These are phyloP conservation scores for Dermochelys coriacea DNA, from an alignment of 2,797 vertebrate species.

Conservation along the genomic window DNA sequence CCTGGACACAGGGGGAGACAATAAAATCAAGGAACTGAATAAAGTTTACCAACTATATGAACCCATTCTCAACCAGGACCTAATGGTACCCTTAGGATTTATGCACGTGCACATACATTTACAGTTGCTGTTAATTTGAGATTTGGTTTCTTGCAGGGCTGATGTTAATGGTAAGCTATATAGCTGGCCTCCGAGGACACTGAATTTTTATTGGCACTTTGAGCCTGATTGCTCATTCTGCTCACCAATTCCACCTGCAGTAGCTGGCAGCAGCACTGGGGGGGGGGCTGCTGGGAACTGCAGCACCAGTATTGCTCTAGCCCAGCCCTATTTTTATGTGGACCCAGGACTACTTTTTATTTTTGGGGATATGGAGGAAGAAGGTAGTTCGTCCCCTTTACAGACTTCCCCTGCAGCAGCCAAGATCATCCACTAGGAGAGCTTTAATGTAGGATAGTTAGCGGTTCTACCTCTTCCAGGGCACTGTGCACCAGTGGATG, in stretches of 20 bases:
- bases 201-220: not conserved
- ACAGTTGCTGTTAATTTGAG: not conserved
- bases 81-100: slow-evolving; percentile 84
- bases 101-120: not conserved
- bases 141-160: not conserved
- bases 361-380: not conserved
- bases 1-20: slow-evolving; percentile 87
- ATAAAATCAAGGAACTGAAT: slow-evolving; percentile 87
- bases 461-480: not conserved
- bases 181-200: not conserved
- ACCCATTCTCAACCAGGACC: slow-evolving; percentile 88
- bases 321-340: not conserved
- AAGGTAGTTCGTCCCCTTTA: not conserved
- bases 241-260: not conserved
- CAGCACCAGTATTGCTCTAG: not conserved
- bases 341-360: not conserved
- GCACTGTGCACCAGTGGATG: not conserved
- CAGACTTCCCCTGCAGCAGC: not conserved
- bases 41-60: slow-evolving; percentile 89
- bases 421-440: not conserved
- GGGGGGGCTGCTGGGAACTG: not conserved
- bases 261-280: not conserved
- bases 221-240: not conserved
- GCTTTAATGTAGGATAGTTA: not conserved
- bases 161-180: not conserved